Base-by-base conservation (phyloP, 2,113 vertebrate species). In the Alligator sinensis region DNA sequence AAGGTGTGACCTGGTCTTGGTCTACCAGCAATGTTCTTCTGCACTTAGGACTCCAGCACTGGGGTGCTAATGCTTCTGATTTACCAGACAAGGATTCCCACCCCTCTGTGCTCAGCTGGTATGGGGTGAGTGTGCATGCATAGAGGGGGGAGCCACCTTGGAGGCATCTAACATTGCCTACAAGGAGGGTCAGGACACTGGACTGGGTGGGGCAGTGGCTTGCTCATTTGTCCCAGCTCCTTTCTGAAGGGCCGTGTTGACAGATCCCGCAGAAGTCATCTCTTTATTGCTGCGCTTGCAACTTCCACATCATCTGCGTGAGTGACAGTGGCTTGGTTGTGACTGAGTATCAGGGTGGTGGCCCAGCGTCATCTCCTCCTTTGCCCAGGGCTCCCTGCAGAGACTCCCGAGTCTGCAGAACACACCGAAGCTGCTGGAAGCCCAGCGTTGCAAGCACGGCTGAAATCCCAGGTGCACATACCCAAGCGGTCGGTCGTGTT, bases 231-330 rank as follows among this genome's bases (percentile, higher is more conserved):
- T 57, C 70, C 34, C 79, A 9, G 28, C 38, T 78, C 57, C 64
- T 34, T 34, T 34, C 34, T 63, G 18, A 6, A 58, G 22, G 28
- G 24, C 60, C n/a, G 15, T 9, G 58, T 25, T 86, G 54, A 11
- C 0, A 19, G 82, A 25, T 80, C 59, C 75, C 30, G 3, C 15
- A 13, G 22, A 58, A 75, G 74, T 58, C 21, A 79, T 63, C n/a
- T 8, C 1, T 87, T 89, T 75, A 22, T 24, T 38, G 70, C 62
- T 79, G 70, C 27, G 16, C 7, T 28, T 47, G 30, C 61, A 60
- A 47, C n/a, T 28, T 25, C 1, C 7, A 7, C 0, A 0, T 18
- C 80, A 83, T 24, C 34, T 5, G 1, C 1, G 19, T 25, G 68
- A 94, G 82, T 38, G 82, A 18, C 76, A 19, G 30, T 82, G 88